phyloP scores from a whole-genome alignment of 2,113 vertebrate genomes.

The Silurus meridionalis region DNA sequence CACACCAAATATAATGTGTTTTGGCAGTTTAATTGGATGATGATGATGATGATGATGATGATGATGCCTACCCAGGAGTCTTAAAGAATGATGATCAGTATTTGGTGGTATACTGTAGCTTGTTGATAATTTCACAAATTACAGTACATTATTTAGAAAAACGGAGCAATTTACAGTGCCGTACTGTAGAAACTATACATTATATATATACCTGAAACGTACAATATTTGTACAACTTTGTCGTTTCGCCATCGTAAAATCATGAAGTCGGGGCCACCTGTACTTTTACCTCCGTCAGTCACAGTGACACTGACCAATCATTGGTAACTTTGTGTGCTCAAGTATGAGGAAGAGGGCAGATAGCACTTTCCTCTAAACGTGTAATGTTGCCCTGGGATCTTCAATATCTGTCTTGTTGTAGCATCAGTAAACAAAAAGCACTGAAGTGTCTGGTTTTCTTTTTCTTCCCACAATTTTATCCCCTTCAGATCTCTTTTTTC shows the following conservation, averaged over 20 bases:
- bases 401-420: not conserved
- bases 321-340: not conserved
- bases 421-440: not conserved
- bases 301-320: not conserved
- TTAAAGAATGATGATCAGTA: too few species aligned
- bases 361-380: not conserved
- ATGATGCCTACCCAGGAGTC: not conserved
- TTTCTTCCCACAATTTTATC: not conserved
- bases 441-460: not conserved
- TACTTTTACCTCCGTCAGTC: not conserved
- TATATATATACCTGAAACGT: too few species aligned
- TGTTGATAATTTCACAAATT: too few species aligned
- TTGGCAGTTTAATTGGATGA: not conserved
- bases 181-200: too few species aligned
- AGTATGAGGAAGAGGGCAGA: constrained; percentile 2
- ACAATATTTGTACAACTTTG: too few species aligned
- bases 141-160: too few species aligned
- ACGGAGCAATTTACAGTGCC: too few species aligned
- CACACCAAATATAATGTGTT: not conserved
- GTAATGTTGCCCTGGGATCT: not conserved
- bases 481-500: constrained; percentile 68
- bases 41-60: not conserved
- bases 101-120: too few species aligned
- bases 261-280: too few species aligned
- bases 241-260: too few species aligned